These are phyloP conservation scores for Morinoia aosen DNA, from an alignment of 2,888 invertebrate genomes.

Conservation along the genomic window DNA sequence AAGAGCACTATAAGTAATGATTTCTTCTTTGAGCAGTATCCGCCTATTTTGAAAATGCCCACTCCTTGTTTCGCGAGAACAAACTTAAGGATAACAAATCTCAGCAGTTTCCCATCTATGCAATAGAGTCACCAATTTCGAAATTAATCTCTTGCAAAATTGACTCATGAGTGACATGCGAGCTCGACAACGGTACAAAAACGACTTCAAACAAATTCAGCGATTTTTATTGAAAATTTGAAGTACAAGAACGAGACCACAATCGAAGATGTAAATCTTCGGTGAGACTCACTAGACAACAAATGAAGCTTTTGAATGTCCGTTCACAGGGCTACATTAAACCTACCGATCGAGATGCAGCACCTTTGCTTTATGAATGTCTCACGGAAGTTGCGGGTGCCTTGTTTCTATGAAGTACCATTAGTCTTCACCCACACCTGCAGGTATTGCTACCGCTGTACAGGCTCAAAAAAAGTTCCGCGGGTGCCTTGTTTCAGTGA, in stretches of 20 bases:
- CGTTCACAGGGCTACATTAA: neutral
- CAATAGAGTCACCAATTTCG: too few species aligned
- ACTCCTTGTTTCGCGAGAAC: too few species aligned
- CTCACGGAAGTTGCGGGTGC: neutral
- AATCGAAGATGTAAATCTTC: constrained; percentile 62
- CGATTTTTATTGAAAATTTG: constrained; percentile 68
- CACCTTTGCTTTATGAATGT: neutral
- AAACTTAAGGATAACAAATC: too few species aligned
- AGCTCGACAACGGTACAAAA: neutral
- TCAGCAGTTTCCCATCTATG: too few species aligned
- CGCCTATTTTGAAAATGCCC: too few species aligned
- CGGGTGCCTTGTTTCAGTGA: too few species aligned
- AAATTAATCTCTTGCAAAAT: neutral
- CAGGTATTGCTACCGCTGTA: neutral
- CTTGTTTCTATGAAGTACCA: neutral
- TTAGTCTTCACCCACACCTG: neutral
- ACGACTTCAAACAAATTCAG: constrained; percentile 57
- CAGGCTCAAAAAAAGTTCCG: neutral
- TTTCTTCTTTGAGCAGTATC: too few species aligned
- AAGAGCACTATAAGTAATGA: too few species aligned
- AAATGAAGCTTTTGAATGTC: neutral
- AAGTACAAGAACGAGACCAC: constrained; percentile 63
- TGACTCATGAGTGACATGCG: neutral
- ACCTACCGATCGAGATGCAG: neutral
- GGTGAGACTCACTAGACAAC: constrained; percentile 55